phyloP scores from a whole-genome alignment of 30 jellyfish, hydroid and myxozoan genomes.

The Hydra vulgaris region DNA sequence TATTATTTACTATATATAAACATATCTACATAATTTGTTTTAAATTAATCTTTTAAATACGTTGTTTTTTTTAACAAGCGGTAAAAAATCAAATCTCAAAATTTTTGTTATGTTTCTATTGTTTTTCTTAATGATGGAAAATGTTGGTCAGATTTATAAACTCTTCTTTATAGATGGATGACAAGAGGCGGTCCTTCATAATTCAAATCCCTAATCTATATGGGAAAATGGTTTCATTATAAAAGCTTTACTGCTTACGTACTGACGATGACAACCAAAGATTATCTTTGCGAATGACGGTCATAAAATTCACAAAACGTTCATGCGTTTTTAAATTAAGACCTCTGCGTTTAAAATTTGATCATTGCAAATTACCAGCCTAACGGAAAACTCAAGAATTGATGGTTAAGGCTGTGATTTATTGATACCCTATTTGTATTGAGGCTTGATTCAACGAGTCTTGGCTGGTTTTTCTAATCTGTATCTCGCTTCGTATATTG shows the following conservation, averaged over 20 bases:
- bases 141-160: no score
- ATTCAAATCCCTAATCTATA: not conserved
- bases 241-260: not conserved
- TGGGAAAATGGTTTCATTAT: not conserved
- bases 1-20: no score
- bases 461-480: not conserved
- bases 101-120: no score
- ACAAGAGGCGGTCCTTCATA: constrained; percentile 33
- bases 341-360: not conserved
- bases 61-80: no score
- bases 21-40: no score
- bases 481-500: not conserved
- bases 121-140: no score
- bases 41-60: no score
- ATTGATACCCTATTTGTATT: not conserved
- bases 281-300: not conserved
- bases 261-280: not conserved
- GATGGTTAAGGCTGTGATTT: not conserved
- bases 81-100: no score
- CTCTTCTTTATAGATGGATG: constrained; percentile 31
- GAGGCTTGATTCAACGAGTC: not conserved
- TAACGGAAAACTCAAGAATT: not conserved
- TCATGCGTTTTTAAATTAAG: not conserved
- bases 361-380: not conserved
- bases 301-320: not conserved